These are phyloP conservation scores for Indicator indicator DNA, from an alignment of 2,113 vertebrate species.

Conservation along the genomic window DNA sequence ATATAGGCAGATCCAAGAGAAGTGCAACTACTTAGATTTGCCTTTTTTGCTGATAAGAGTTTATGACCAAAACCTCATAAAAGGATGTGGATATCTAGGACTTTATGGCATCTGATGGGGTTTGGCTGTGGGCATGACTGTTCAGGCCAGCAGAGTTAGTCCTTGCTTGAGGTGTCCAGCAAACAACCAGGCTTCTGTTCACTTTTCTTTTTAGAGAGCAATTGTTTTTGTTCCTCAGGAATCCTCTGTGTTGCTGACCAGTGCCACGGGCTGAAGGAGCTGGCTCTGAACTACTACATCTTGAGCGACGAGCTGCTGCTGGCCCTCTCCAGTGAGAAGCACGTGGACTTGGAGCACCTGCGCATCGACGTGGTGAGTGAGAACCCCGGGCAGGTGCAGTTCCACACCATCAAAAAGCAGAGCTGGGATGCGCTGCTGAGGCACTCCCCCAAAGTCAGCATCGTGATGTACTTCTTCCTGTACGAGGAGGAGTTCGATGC, in stretches of 20 bases:
- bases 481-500: slow-evolving; percentile 80
- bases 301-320: slow-evolving; percentile 79
- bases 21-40: background rate
- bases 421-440: slow-evolving; percentile 80
- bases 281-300: slow-evolving; percentile 82
- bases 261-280: slow-evolving; percentile 80
- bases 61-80: background rate
- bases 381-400: slow-evolving; percentile 74
- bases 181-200: background rate
- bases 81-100: background rate
- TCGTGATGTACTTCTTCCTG: slow-evolving; percentile 82
- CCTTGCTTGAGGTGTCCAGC: background rate
- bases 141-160: background rate
- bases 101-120: rapidly evolving
- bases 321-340: slow-evolving; percentile 80
- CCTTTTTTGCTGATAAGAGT: background rate
- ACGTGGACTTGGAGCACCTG: slow-evolving; percentile 80
- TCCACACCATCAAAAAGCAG: slow-evolving; percentile 79
- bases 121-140: background rate
- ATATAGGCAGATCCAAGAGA: background rate
- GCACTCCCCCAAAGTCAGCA: slow-evolving; percentile 81
- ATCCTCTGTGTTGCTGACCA: slow-evolving; percentile 84
- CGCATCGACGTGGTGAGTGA: slow-evolving; percentile 80
- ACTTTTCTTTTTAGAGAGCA: background rate
- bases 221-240: slow-evolving; percentile 53